Conservation (phyloP, 2,797 vertebrate species). For the Sebastiscus albofasciatus region DNA sequence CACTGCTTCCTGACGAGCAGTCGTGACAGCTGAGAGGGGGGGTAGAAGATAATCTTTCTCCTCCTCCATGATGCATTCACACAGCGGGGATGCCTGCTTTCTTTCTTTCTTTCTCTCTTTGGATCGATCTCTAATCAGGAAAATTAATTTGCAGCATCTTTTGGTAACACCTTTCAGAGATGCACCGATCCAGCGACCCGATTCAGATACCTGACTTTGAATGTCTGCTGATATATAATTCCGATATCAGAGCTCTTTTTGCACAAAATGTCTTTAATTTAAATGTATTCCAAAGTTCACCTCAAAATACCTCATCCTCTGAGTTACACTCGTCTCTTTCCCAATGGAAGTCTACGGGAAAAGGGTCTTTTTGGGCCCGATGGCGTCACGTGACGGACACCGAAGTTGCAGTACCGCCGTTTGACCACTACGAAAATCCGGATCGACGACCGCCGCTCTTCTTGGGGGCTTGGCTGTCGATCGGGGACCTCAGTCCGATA, state of each 20-base stretch:
- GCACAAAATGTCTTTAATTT: neutral
- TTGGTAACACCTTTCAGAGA: neutral
- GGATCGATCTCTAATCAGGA: neutral
- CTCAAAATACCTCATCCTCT: no score
- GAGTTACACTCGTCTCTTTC: no score
- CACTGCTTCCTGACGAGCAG: neutral
- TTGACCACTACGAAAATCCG: no score
- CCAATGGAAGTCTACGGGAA: no score
- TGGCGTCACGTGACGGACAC: no score
- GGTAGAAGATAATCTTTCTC: neutral
- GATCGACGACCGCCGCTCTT: no score
- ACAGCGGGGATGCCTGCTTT: neutral
- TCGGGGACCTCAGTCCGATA: no score
- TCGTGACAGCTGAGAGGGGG: neutral
- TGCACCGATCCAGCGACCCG: neutral
- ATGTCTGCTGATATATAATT: neutral
- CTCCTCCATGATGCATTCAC: neutral
- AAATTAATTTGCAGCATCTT: neutral
- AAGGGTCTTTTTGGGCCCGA: fast-evolving
- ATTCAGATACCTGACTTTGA: neutral
- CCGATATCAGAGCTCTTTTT: neutral
- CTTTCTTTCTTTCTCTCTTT: neutral
- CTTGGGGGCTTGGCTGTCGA: no score
- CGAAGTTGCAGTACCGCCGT: no score
- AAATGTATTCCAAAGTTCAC: neutral